A percentile compares a stretch with the other conserved stretches of the same genome.
These are phyloP conservation scores for Chymomyza costata DNA, from an alignment of 1,140 invertebrate genomes.

Conservation along the genomic window DNA sequence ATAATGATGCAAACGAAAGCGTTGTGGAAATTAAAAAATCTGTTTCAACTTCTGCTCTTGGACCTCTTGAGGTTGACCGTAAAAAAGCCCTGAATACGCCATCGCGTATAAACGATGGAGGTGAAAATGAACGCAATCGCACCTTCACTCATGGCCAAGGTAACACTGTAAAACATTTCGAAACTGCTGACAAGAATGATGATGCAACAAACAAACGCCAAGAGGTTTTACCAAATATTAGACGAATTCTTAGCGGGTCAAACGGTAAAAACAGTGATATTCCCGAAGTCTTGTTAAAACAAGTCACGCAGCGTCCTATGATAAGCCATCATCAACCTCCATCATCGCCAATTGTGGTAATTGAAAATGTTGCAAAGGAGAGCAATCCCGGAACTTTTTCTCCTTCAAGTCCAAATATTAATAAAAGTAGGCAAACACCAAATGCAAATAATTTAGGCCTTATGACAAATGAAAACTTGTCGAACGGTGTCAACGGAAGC, in stretches of 20 bases:
- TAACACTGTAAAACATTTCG: constrained; percentile 6
- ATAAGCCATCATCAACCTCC: constrained; percentile 49
- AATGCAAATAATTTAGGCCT: constrained; percentile 22
- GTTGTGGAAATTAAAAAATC: constrained; percentile 28
- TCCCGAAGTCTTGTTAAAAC: constrained; percentile 82
- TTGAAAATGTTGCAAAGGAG: constrained; percentile 27
- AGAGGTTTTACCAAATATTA: constrained; percentile 83
- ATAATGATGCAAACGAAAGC: constrained; percentile 18
- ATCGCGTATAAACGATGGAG: constrained; percentile 76
- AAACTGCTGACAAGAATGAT: constrained; percentile 1
- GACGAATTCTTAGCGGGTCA: constrained; percentile 86
- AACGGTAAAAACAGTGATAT: constrained; percentile 87
- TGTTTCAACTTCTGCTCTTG: constrained; percentile 25
- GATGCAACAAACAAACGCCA: constrained; percentile 68
- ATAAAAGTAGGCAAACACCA: constrained; percentile 49
- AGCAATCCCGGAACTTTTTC: constrained; percentile 1
- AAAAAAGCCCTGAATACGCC: constrained; percentile 86
- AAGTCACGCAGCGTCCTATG: constrained; percentile 79
- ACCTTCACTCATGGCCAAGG: too few species aligned
- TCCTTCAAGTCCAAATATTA: constrained; percentile 55
- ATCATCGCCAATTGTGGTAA: constrained; percentile 49
- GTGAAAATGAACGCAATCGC: too few species aligned
- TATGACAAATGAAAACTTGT: constrained; percentile 6
- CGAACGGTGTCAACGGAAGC: constrained; percentile 7
- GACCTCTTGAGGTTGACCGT: constrained; percentile 48